These are phyloP conservation scores for Hipparchia semele DNA, from an alignment of 2,888 invertebrate species.

Conservation along the genomic window DNA sequence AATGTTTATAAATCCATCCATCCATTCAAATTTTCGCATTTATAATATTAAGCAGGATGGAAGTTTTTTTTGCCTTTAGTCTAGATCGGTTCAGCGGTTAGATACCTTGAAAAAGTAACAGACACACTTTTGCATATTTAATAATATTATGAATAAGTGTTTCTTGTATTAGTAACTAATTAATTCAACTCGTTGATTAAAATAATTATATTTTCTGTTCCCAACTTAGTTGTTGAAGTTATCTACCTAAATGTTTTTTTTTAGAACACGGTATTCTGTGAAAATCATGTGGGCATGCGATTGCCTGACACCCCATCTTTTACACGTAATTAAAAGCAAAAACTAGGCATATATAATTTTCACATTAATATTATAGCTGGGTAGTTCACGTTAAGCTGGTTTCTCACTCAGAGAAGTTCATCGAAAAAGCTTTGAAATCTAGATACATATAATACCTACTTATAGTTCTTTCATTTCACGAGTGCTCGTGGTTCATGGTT, in stretches of 20 bases:
- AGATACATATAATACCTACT: too few species aligned
- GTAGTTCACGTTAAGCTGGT: not conserved
- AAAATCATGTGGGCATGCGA: slow-evolving; percentile 12
- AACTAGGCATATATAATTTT: slow-evolving; percentile 25
- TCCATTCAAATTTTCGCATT: too few species aligned
- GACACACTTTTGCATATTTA: too few species aligned
- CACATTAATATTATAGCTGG: slow-evolving; percentile 19
- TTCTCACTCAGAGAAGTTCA: not conserved
- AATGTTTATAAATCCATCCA: too few species aligned
- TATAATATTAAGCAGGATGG: too few species aligned
- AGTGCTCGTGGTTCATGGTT: too few species aligned
- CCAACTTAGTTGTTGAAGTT: slow-evolving; percentile 2
- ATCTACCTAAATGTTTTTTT: slow-evolving; percentile 1
- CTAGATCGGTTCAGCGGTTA: too few species aligned
- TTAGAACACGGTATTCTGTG: not conserved
- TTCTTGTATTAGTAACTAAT: not conserved
- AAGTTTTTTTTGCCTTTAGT: too few species aligned
- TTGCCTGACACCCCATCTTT: slow-evolving; percentile 26
- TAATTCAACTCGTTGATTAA: not conserved
- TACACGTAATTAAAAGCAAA: slow-evolving; percentile 22
- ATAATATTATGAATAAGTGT: not conserved
- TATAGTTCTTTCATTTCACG: too few species aligned
- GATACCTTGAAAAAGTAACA: too few species aligned
- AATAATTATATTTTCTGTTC: slow-evolving; percentile 3
- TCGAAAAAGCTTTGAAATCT: too few species aligned